Evolutionary conservation across 2,113 vertebrate species (phyloP), one percentile per base, ranked within the genome.

Genomic region (Oenanthe oenanthe): DNA sequence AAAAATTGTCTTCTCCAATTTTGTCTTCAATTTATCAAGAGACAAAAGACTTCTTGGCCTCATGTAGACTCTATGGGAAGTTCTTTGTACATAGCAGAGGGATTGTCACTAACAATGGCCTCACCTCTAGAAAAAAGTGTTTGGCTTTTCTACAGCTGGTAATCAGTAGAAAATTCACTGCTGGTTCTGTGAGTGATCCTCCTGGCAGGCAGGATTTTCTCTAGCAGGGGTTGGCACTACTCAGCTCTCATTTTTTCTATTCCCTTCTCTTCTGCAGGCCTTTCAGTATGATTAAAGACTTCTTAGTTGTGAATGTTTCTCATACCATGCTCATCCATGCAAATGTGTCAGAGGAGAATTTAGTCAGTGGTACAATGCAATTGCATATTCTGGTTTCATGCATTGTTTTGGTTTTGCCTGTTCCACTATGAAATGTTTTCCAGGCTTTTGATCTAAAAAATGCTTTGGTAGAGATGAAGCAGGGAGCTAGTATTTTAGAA

Each of bases 71-170:
- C 40, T 48, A 1, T 13, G 42, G 42, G 4, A 62, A n/a, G 17
- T 20, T 74, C 32, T 80, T 42, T 86, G 19, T 74, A 7, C 0
- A 0, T 17, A 1, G 26, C 15, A 6, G 14, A 77, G 34, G 34
- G 8, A 4, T 14, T 66, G 21, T 26, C 4, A 22, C 8, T 29
- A 45, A 25, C 43, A 45, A 11, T 36, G 38, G 11, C 34, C n/a
- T 38, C 17, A 13, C 4, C 7, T 45, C 17, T 29, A 48, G 42
- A 12, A 20, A 5, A 0, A 67, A 4, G 13, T 0, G 0, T 34
- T 21, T 58, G 28, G 24, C 8, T 79, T 57, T 79, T 38, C 12
- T 17, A 4, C 0, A 0, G 29, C 10, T 36, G 24, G 3, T 50
- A 8, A 21, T 15, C 2, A 5, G 20, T 13, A 80, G 72, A 28